A percentile compares a stretch with the other conserved stretches of the same genome.
Evolutionary conservation across 2,888 invertebrate genomes (phyloP).

Genomic region (Zygogramma bicolorata): DNA sequence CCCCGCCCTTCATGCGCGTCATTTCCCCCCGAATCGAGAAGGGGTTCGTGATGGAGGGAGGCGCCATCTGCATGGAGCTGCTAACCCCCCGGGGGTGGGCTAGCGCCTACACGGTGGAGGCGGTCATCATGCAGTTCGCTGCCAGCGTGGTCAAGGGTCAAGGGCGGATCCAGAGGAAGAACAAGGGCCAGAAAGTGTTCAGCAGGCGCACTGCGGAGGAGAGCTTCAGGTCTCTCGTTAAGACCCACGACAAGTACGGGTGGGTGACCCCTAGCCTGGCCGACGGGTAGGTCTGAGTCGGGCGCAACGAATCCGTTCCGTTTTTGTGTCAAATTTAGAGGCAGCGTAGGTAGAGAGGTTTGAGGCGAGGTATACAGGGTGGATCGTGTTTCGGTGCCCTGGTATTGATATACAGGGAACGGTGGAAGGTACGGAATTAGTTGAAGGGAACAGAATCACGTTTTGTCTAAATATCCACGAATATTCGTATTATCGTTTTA

Average conservation of each 20-base stretch:
- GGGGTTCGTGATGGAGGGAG: constrained; percentile 92
- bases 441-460: no score
- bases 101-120: constrained; percentile 88
- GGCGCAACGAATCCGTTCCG: constrained; percentile 40
- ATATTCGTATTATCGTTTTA: no score
- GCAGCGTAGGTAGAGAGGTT: background rate
- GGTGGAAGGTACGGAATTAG: no score
- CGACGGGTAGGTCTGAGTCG: constrained; percentile 76
- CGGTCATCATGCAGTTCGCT: constrained; percentile 90
- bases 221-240: constrained; percentile 87
- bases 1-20: constrained; percentile 83
- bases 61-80: constrained; percentile 91
- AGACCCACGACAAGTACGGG: constrained; percentile 91
- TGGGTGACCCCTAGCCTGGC: constrained; percentile 91
- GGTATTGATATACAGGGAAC: no score
- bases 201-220: constrained; percentile 86
- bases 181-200: constrained; percentile 83
- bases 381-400: no score
- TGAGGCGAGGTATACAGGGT: no score
- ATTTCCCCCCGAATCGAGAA: constrained; percentile 75
- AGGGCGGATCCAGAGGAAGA: constrained; percentile 83
- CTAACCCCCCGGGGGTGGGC: constrained; percentile 90
- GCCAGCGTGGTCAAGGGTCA: constrained; percentile 91
- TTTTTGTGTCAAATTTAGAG: constrained; percentile 36
- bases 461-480: no score